A percentile compares a stretch with the other conserved stretches of the same genome.
phyloP scores from a whole-genome alignment of 2,888 invertebrate species.

The Aleiodes leptofemur region DNA sequence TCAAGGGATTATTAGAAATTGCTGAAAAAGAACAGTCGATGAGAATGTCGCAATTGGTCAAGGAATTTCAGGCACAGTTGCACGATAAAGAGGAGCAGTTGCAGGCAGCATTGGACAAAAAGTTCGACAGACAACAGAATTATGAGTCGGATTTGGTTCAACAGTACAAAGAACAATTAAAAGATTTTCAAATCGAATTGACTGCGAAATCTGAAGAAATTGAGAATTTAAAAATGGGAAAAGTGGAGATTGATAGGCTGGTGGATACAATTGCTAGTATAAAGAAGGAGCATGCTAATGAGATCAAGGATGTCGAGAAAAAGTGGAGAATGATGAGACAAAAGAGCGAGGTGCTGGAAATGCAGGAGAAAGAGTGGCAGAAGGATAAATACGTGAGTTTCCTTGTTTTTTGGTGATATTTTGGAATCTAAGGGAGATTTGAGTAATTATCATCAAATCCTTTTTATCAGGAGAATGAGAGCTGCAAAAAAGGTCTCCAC shows the following conservation, averaged over 20 bases:
- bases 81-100: constrained; percentile 71
- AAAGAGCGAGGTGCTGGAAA: constrained; percentile 64
- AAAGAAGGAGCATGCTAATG: constrained; percentile 65
- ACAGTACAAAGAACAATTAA: constrained; percentile 70
- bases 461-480: too few species aligned
- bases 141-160: constrained; percentile 70
- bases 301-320: constrained; percentile 68
- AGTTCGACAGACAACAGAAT: constrained; percentile 70
- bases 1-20: constrained; percentile 63
- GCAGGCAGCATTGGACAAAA: constrained; percentile 70
- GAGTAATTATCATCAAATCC: too few species aligned
- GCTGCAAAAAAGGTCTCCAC: too few species aligned
- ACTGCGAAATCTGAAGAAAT: constrained; percentile 71
- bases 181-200: constrained; percentile 70
- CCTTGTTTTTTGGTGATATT: too few species aligned
- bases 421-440: too few species aligned
- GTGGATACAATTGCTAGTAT: constrained; percentile 60
- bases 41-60: constrained; percentile 70
- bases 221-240: constrained; percentile 65
- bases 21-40: constrained; percentile 68
- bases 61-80: constrained; percentile 72
- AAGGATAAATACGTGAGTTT: constrained; percentile 71
- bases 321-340: constrained; percentile 70
- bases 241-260: constrained; percentile 60
- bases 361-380: constrained; percentile 73